These are phyloP conservation scores for Microcebus tavaratra DNA, from an alignment of 2,113 vertebrate genomes.

Conservation along the genomic window DNA sequence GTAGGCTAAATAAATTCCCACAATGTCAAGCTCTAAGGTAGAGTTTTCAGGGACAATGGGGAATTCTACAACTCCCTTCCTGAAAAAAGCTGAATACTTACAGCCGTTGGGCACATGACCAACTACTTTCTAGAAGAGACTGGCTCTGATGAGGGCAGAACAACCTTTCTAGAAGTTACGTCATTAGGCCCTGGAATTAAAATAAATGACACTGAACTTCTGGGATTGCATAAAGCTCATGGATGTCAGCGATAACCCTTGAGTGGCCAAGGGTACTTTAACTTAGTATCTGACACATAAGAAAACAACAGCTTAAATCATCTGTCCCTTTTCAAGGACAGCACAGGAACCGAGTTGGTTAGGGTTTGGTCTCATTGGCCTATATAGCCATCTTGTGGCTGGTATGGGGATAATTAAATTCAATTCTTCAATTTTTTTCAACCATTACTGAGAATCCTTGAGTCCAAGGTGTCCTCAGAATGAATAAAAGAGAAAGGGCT, in stretches of 20 bases:
- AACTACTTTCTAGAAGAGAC: background rate
- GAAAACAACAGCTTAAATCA: background rate
- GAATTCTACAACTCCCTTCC: background rate
- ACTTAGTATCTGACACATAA: conserved; percentile 16
- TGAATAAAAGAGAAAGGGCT: background rate
- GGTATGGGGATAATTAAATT: conserved; percentile 42
- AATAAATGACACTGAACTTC: conserved; percentile 5
- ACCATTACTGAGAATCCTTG: background rate
- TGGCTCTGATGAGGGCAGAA: background rate
- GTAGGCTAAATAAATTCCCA: background rate
- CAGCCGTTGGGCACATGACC: background rate
- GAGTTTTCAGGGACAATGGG: background rate
- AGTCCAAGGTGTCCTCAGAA: background rate
- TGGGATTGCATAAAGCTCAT: background rate
- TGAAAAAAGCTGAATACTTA: background rate
- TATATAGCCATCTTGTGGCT: conserved; percentile 84
- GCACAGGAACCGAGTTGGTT: background rate
- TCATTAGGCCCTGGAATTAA: background rate
- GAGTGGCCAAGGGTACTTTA: background rate
- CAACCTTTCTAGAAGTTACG: background rate
- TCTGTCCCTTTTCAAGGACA: conserved; percentile 27
- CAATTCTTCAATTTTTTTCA: background rate
- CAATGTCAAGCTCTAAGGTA: background rate
- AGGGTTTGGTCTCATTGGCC: conserved; percentile 42
- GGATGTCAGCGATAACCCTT: background rate